phyloP scores from a whole-genome alignment of 2,113 vertebrate genomes.

The Mungos mungo region DNA sequence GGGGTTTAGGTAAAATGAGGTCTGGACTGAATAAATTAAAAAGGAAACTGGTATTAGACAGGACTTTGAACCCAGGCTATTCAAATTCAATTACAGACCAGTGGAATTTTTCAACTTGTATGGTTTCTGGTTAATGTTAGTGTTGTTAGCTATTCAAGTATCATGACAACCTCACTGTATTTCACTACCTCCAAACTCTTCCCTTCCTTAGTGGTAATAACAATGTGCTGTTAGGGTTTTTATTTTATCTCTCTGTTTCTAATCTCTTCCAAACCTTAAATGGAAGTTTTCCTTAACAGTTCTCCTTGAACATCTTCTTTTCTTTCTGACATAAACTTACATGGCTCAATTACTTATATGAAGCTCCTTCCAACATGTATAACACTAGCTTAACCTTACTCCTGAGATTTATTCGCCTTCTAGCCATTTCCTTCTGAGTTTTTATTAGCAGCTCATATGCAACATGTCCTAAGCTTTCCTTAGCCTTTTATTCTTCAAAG shows the following conservation, averaged over 20 bases:
- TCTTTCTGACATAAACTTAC: neutral
- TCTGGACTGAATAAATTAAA: neutral
- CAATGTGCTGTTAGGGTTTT: neutral
- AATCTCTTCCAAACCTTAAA: neutral
- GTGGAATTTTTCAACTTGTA: neutral
- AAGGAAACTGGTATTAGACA: constrained; percentile 2
- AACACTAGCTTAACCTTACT: neutral
- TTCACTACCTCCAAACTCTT: neutral
- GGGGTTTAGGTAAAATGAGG: neutral
- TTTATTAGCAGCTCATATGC: constrained; percentile 13
- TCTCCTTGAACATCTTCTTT: neutral
- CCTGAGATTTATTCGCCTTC: neutral
- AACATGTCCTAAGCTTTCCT: neutral
- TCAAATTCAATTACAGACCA: neutral
- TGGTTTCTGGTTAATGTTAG: neutral
- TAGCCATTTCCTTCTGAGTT: neutral
- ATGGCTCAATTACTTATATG: neutral
- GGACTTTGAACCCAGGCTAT: neutral
- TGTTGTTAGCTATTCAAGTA: neutral
- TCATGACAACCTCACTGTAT: neutral
- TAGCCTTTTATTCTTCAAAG: neutral
- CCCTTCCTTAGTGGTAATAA: neutral
- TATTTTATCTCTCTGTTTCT: neutral
- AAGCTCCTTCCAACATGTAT: neutral
- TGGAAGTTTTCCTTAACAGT: neutral